These are phyloP conservation scores for Yoshiicerus persimilis DNA, from an alignment of 1,140 invertebrate genomes.

Conservation along the genomic window DNA sequence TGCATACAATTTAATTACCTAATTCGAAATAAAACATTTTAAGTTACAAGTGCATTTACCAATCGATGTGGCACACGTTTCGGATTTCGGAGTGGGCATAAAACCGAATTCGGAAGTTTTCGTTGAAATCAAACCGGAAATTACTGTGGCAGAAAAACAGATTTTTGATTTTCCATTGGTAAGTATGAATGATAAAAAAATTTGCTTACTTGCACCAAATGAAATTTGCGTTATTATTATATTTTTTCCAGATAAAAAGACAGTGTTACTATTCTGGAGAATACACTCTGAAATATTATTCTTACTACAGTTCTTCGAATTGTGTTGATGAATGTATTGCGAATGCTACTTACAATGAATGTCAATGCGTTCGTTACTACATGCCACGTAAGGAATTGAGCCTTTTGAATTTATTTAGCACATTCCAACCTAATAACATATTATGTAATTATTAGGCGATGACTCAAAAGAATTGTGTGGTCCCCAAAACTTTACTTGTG, in stretches of 20 bases:
- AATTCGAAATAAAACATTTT: not conserved
- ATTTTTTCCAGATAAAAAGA: constrained; percentile 33
- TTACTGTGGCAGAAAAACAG: constrained; percentile 41
- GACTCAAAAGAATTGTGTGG: constrained; percentile 17
- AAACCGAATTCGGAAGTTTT: constrained; percentile 42
- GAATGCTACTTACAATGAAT: constrained; percentile 27
- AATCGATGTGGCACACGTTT: constrained; percentile 41
- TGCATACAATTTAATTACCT: no score
- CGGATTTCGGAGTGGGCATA: constrained; percentile 43
- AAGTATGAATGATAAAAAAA: not conserved
- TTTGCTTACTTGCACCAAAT: not conserved
- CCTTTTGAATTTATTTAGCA: not conserved
- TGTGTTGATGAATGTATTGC: constrained; percentile 47
- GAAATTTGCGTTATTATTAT: not conserved
- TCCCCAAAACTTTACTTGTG: constrained; percentile 34
- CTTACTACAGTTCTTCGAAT: constrained; percentile 42
- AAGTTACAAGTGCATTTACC: constrained; percentile 35
- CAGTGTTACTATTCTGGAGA: constrained; percentile 45
- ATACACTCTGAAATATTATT: constrained; percentile 35
- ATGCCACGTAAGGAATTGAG: constrained; percentile 44
- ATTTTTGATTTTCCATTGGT: constrained; percentile 41
- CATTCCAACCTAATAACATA: no score
- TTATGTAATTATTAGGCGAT: constrained; percentile 26
- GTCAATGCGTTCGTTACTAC: constrained; percentile 41
- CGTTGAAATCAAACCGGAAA: constrained; percentile 36